These are phyloP conservation scores for Cyrtodaria siliqua DNA, from an alignment of 2,888 invertebrate species.

Conservation along the genomic window DNA sequence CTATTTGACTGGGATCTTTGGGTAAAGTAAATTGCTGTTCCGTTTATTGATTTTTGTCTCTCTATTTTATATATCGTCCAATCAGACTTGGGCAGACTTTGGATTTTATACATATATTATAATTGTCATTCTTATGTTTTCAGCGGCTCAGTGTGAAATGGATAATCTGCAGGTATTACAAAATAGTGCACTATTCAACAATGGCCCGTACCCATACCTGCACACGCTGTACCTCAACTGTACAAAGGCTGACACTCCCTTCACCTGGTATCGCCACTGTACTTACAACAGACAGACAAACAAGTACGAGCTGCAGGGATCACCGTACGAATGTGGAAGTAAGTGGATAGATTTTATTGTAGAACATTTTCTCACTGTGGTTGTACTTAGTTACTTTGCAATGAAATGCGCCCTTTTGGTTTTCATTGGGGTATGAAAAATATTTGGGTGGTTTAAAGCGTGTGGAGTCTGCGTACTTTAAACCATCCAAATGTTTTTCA, in stretches of 20 bases:
- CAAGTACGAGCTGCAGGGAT: conserved; percentile 73
- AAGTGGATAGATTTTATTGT: no score
- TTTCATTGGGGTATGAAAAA: no score
- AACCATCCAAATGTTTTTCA: no score
- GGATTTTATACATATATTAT: background rate
- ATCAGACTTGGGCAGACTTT: no score
- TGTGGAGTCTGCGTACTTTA: no score
- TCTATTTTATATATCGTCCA: no score
- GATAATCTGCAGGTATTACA: background rate
- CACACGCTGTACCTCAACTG: conserved; percentile 71
- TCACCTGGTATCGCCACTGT: conserved; percentile 69
- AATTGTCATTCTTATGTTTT: background rate
- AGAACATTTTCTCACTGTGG: no score
- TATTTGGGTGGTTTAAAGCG: no score
- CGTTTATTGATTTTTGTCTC: no score
- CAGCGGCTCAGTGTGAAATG: conserved; percentile 6
- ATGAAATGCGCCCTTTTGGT: no score
- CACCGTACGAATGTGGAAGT: conserved; percentile 79
- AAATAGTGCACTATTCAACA: conserved; percentile 15
- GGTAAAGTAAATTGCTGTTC: background rate
- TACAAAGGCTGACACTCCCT: conserved; percentile 23
- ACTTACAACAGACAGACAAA: conserved; percentile 64
- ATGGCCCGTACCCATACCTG: conserved; percentile 56
- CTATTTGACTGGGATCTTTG: no score
- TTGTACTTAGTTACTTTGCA: no score